Evolutionary conservation across 1,140 invertebrate genomes (phyloP).

Genomic region (Penaeus japonicus): DNA sequence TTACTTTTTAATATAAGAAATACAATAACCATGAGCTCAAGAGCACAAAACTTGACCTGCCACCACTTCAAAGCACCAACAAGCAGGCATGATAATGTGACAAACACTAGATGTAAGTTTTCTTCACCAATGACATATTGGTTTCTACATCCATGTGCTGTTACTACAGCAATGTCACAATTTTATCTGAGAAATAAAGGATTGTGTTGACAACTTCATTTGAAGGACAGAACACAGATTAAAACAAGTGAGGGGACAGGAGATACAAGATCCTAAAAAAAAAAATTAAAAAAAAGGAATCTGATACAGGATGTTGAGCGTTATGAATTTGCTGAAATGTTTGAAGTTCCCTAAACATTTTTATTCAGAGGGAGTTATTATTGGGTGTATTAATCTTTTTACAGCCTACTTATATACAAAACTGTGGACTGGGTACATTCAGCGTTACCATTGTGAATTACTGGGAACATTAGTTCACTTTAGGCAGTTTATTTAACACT

Average conservation of each 20-base stretch:
- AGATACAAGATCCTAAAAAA: no score
- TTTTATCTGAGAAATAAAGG: no score
- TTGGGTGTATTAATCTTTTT: neutral
- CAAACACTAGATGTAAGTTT: no score
- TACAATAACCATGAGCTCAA: neutral
- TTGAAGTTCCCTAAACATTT: neutral
- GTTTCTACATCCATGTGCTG: no score
- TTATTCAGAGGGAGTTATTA: neutral
- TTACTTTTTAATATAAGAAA: neutral
- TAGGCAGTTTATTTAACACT: neutral
- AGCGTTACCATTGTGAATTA: neutral
- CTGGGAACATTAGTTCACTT: neutral
- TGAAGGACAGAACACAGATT: no score
- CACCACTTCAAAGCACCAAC: constrained; percentile 31
- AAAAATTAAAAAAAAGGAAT: no score
- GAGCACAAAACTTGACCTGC: constrained; percentile 25
- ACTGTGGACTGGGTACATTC: neutral
- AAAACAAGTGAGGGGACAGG: no score
- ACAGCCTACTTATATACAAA: constrained; percentile 11
- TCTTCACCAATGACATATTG: no score
- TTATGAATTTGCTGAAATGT: neutral
- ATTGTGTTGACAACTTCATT: no score
- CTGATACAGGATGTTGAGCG: no score
- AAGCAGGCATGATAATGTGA: neutral
- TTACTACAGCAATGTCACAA: no score